A percentile compares a stretch with the other conserved stretches of the same genome.
phyloP scores from a whole-genome alignment of 2,797 vertebrate genomes.

The Brachymystax lenok region DNA sequence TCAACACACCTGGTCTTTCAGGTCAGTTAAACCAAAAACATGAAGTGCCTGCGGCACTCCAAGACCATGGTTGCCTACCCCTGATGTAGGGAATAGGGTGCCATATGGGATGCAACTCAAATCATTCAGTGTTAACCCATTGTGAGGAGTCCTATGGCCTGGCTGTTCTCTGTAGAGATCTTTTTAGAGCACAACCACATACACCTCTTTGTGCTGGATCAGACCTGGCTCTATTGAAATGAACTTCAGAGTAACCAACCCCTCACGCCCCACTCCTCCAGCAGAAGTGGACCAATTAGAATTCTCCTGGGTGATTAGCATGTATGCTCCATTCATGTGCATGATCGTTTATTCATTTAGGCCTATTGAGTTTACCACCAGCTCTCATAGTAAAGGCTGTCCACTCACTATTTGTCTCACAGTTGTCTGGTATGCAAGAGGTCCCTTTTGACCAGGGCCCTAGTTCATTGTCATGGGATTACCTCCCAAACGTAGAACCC shows the following conservation, averaged over 20 bases:
- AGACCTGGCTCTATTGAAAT: slow-evolving; percentile 59
- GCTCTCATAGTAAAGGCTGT: slow-evolving; percentile 47
- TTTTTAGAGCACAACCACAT: slow-evolving; percentile 66
- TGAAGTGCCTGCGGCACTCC: no score
- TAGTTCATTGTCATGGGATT: not conserved
- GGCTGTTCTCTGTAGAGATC: slow-evolving; percentile 53
- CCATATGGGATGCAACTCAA: no score
- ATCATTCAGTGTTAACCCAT: not conserved
- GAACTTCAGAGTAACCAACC: slow-evolving; percentile 51
- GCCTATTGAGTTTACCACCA: slow-evolving; percentile 62
- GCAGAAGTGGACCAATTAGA: slow-evolving; percentile 70
- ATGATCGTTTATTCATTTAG: slow-evolving; percentile 36
- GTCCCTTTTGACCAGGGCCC: not conserved
- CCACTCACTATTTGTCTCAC: slow-evolving; percentile 47
- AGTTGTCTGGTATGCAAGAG: slow-evolving; percentile 31
- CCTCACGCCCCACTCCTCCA: slow-evolving; percentile 53
- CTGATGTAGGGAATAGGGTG: no score
- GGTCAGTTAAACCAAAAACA: no score
- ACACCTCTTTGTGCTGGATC: slow-evolving; percentile 66
- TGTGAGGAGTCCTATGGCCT: not conserved
- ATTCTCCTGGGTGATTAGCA: slow-evolving; percentile 71
- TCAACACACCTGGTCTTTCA: no score
- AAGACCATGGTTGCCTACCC: no score
- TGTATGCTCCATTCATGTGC: slow-evolving; percentile 57
- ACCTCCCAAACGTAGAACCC: not conserved